Evolutionary conservation across 2,797 vertebrate species (phyloP).

Genomic region (Denticeps clupeoides): DNA sequence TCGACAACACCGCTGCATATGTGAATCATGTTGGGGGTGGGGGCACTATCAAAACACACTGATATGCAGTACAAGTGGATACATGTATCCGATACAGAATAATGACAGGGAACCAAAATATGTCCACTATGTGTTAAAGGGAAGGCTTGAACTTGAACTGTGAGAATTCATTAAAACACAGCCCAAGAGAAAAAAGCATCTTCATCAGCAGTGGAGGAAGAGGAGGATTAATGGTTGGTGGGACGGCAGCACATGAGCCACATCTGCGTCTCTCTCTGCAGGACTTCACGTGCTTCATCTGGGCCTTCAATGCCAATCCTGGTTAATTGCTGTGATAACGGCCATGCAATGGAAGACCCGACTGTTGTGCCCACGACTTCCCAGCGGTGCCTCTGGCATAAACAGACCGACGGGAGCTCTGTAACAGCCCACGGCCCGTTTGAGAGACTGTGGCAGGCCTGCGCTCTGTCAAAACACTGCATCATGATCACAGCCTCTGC

Average conservation of each 20-base stretch:
- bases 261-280: neutral
- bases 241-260: neutral
- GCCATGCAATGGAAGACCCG: constrained; percentile 7
- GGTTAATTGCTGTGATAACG: neutral
- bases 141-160: constrained; percentile 1
- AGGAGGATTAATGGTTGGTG: constrained; percentile 6
- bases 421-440: no score
- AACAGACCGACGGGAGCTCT: no score
- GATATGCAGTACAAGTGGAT: no score
- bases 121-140: constrained; percentile 16
- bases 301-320: neutral
- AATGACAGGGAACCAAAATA: no score
- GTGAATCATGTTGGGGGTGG: neutral
- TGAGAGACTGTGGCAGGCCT: no score
- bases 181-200: constrained; percentile 3
- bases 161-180: constrained; percentile 20
- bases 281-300: neutral
- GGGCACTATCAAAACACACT: neutral
- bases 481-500: no score
- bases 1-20: neutral
- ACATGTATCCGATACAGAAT: neutral
- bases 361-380: no score
- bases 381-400: no score
- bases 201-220: neutral
- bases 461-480: neutral